Conservation (phyloP, 2,888 invertebrate species). For the Galerucella calmariensis region DNA sequence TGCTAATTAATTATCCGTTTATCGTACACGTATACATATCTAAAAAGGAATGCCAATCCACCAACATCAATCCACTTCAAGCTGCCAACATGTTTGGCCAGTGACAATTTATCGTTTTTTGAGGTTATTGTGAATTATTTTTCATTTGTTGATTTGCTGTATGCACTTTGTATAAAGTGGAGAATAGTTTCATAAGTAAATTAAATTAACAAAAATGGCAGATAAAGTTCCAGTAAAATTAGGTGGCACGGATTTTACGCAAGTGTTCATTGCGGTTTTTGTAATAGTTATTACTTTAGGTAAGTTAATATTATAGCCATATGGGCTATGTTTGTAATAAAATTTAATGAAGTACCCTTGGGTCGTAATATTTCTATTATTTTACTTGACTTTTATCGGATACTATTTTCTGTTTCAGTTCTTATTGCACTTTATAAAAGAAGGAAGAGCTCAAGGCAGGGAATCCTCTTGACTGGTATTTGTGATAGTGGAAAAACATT, state of each 20-base stretch:
- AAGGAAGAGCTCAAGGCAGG: slow-evolving; percentile 70
- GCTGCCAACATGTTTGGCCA: background rate
- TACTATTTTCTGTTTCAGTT: slow-evolving; percentile 65
- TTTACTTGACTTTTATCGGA: slow-evolving; percentile 22
- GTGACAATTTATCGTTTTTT: background rate
- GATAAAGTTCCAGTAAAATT: slow-evolving; percentile 44
- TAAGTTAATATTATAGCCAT: slow-evolving; percentile 34
- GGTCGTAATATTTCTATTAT: slow-evolving; percentile 6
- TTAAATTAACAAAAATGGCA: slow-evolving; percentile 34
- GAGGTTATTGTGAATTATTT: slow-evolving; percentile 3
- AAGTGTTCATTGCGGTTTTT: slow-evolving; percentile 50
- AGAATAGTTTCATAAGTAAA: background rate
- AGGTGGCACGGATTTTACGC: slow-evolving; percentile 47
- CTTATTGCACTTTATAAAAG: slow-evolving; percentile 73
- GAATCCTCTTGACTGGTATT: slow-evolving; percentile 83
- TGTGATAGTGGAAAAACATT: slow-evolving; percentile 93
- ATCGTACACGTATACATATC: too few relatives aligned
- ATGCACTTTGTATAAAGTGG: background rate
- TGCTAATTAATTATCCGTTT: too few relatives aligned
- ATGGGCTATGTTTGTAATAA: slow-evolving; percentile 21
- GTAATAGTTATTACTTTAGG: slow-evolving; percentile 52
- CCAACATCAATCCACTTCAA: background rate
- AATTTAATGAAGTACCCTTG: slow-evolving; percentile 4
- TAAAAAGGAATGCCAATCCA: too few relatives aligned
- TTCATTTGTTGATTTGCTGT: background rate